phyloP scores from a whole-genome alignment of 2,888 invertebrate genomes.

The Oasisia sp. region DNA sequence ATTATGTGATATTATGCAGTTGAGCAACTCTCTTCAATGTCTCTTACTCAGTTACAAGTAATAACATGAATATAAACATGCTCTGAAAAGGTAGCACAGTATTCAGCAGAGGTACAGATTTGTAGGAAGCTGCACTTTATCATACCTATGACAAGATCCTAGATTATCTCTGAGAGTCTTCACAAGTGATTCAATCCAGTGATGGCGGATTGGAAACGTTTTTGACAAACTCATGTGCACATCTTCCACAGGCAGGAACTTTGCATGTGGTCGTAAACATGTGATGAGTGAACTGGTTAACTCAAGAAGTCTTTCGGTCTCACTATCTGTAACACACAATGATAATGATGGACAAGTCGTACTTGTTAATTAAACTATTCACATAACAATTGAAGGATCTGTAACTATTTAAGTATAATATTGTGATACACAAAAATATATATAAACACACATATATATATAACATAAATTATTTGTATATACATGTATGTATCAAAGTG shows the following conservation, averaged over 20 bases:
- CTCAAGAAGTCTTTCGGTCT: not conserved
- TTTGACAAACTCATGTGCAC: slow-evolving; percentile 20
- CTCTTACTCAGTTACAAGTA: not conserved
- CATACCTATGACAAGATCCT: not conserved
- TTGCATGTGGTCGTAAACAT: not conserved
- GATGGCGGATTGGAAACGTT: not conserved
- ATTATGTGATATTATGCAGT: too few relatives aligned
- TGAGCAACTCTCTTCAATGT: not conserved
- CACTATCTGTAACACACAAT: not conserved
- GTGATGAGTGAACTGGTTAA: not conserved
- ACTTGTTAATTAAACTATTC: too few relatives aligned
- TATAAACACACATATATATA: not conserved
- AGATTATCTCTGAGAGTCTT: slow-evolving; percentile 13
- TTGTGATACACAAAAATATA: not conserved
- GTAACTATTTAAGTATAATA: not conserved
- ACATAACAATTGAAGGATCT: too few relatives aligned
- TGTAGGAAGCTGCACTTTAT: not conserved
- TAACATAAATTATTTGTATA: not conserved
- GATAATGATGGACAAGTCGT: not conserved
- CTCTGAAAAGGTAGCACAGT: not conserved
- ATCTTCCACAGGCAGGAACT: not conserved
- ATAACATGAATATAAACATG: not conserved
- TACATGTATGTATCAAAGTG: not conserved
- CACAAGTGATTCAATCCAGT: slow-evolving; percentile 17
- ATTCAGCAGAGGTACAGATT: not conserved